phyloP scores from a whole-genome alignment of 2,797 vertebrate genomes.

The Pangasius krempfi region DNA sequence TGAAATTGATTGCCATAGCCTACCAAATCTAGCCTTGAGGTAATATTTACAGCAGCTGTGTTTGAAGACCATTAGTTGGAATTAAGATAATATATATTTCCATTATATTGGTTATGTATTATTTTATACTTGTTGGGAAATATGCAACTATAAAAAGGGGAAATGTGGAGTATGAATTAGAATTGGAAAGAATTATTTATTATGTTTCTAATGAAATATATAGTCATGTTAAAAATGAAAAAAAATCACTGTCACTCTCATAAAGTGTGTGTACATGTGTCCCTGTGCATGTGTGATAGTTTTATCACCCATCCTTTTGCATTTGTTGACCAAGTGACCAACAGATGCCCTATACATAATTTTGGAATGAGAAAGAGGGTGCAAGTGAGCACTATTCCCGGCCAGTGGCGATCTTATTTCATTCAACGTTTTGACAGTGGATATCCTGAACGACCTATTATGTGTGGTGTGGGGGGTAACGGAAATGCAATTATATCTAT shows the following conservation, averaged over 20 bases:
- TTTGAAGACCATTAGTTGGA: neutral
- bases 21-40: neutral
- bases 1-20: neutral
- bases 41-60: neutral
- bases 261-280: neutral
- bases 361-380: slow-evolving; percentile 25
- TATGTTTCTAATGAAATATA: slow-evolving; percentile 6
- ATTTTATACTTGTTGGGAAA: neutral
- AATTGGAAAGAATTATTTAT: neutral
- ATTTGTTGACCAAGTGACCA: slow-evolving; percentile 25
- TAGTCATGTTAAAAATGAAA: neutral
- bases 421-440: slow-evolving; percentile 40
- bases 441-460: slow-evolving; percentile 27
- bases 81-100: neutral
- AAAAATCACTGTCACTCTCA: neutral
- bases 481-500: slow-evolving; percentile 33
- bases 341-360: slow-evolving; percentile 28
- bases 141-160: neutral
- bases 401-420: slow-evolving; percentile 30
- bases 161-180: neutral
- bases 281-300: slow-evolving; percentile 10
- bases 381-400: neutral
- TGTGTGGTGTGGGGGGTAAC: neutral
- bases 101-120: neutral
- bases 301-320: neutral